phyloP scores from a whole-genome alignment of 2,797 vertebrate genomes.

The Eutrigla gurnardus region DNA sequence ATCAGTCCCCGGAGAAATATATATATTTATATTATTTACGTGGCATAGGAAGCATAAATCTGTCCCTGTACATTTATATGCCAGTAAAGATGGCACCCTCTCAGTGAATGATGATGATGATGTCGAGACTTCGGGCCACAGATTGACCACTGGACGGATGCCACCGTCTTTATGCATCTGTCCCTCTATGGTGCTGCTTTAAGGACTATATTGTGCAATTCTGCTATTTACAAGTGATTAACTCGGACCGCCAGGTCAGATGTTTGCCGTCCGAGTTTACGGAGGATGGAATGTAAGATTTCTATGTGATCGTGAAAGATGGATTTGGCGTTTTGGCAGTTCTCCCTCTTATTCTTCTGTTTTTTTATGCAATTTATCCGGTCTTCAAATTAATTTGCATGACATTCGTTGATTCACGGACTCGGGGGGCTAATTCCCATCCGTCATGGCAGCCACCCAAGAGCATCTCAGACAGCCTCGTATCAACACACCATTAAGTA shows the following conservation, averaged over 20 bases:
- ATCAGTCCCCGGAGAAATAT: not conserved
- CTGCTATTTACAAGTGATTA: conserved; percentile 2
- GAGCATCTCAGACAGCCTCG: not conserved
- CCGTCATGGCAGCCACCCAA: not conserved
- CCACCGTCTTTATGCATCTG: not conserved
- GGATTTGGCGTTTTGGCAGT: not conserved
- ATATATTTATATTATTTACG: conserved; percentile 4
- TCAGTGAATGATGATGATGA: conserved; percentile 7
- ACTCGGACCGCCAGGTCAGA: not conserved
- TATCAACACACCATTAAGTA: not conserved
- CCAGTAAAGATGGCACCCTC: conserved; percentile 15
- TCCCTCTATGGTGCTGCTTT: not conserved
- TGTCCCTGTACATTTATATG: not conserved
- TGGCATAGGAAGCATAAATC: conserved; percentile 5
- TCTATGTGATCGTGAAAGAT: not conserved
- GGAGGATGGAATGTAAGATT: not conserved
- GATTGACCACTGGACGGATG: conserved; percentile 27
- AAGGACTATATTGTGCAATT: conserved; percentile 10
- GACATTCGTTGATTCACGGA: not conserved
- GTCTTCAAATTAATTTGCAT: not conserved
- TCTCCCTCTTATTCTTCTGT: not conserved
- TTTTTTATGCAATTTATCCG: not conserved
- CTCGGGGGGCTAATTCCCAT: conserved; percentile 4
- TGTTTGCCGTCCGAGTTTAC: not conserved
- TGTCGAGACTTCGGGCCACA: not conserved